Evolutionary conservation across 1,140 invertebrate genomes (phyloP).

Genomic region (Littorina saxatilis): DNA sequence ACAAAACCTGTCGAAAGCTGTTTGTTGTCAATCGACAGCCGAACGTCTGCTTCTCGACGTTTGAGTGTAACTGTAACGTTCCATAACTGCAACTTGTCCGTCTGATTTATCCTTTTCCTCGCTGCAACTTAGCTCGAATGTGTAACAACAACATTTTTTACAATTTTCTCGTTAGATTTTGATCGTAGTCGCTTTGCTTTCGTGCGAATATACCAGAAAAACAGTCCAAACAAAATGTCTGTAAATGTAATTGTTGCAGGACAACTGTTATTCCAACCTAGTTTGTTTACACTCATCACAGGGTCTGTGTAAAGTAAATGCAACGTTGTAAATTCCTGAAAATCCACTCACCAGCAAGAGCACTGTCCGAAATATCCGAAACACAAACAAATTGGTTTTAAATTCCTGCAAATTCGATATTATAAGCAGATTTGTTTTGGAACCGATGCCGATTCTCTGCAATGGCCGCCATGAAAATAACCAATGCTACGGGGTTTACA

Average conservation of each 20-base stretch:
- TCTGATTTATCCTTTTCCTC: no score
- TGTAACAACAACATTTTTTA: no score
- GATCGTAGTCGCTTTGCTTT: no score
- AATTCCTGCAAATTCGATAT: background rate
- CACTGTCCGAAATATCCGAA: background rate
- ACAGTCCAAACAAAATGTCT: no score
- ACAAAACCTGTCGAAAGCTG: no score
- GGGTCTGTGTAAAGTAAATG: slow-evolving; percentile 5
- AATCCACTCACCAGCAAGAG: background rate
- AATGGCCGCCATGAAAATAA: slow-evolving; percentile 67
- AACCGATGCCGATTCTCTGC: slow-evolving; percentile 29
- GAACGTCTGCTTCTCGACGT: no score
- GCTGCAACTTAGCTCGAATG: no score
- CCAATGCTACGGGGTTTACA: slow-evolving; percentile 50
- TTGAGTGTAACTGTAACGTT: no score
- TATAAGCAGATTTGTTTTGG: slow-evolving; percentile 19
- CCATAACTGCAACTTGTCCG: no score
- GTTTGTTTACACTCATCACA: slow-evolving; percentile 28
- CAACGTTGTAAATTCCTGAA: background rate
- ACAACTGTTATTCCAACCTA: background rate
- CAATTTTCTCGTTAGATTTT: no score
- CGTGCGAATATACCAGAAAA: no score
- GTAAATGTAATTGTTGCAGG: background rate
- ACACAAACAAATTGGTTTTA: background rate
- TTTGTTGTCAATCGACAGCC: no score